Conservation (phyloP, 53 echinoderm and acorn worm genomes). For the Actinopyga echinites region DNA sequence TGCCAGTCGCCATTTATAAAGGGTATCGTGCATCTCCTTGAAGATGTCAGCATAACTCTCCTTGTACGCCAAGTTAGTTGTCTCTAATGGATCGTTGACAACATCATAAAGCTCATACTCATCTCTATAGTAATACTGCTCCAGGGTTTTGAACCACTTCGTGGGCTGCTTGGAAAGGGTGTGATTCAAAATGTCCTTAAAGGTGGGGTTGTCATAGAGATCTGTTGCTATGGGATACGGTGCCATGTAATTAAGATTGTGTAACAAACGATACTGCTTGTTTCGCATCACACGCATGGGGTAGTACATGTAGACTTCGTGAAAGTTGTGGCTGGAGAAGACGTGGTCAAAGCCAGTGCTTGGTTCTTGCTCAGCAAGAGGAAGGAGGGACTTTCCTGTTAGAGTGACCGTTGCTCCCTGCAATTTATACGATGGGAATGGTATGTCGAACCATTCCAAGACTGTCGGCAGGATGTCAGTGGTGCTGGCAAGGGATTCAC, state of each 20-base stretch:
- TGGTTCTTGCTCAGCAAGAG: constrained; percentile 65
- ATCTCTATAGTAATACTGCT: constrained; percentile 83
- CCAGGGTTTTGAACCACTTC: constrained; percentile 88
- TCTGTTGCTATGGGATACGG: constrained; percentile 92
- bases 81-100: constrained; percentile 74
- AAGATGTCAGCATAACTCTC: constrained; percentile 52
- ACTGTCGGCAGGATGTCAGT: constrained; percentile 88
- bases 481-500: constrained; percentile 78
- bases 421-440: constrained; percentile 61
- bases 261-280: constrained; percentile 78
- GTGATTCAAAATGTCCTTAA: constrained; percentile 80
- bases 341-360: constrained; percentile 69
- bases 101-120: constrained; percentile 92
- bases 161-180: constrained; percentile 72
- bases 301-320: constrained; percentile 94
- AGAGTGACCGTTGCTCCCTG: constrained; percentile 29
- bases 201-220: constrained; percentile 72
- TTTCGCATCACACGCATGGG: constrained; percentile 88
- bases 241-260: constrained; percentile 85
- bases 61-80: constrained; percentile 69
- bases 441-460: constrained; percentile 83
- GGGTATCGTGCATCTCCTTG: constrained; percentile 57
- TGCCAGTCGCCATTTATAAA: constrained; percentile 70
- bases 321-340: constrained; percentile 90
- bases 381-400: constrained; percentile 82